These are phyloP conservation scores for Alcedo atthis DNA, from an alignment of 2,797 vertebrate genomes.

Conservation along the genomic window DNA sequence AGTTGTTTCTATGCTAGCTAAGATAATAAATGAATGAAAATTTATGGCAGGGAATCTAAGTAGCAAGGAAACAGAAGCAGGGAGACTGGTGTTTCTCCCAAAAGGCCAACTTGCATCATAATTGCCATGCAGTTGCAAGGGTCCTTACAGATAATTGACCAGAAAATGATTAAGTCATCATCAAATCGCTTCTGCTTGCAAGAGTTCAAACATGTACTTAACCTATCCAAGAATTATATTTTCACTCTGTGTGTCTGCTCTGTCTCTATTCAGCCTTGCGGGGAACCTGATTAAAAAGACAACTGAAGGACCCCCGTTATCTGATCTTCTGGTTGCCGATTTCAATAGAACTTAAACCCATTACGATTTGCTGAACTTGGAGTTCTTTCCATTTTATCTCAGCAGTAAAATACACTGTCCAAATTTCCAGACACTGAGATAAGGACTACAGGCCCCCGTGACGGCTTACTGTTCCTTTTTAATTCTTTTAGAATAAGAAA, in stretches of 20 bases:
- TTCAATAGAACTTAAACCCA: slow-evolving; percentile 96
- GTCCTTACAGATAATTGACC: slow-evolving; percentile 98
- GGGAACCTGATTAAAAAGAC: slow-evolving; percentile 89
- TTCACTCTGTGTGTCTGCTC: slow-evolving; percentile 87
- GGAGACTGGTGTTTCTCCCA: slow-evolving; percentile 86
- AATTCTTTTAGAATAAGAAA: slow-evolving; percentile 96
- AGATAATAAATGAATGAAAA: slow-evolving; percentile 89
- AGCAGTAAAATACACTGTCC: slow-evolving; percentile 94
- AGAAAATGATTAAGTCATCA: slow-evolving; percentile 99
- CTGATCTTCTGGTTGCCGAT: slow-evolving; percentile 93
- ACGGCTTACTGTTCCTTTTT: slow-evolving; percentile 90
- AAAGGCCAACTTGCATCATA: slow-evolving; percentile 89
- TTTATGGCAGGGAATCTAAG: slow-evolving; percentile 86
- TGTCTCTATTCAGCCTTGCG: slow-evolving; percentile 87
- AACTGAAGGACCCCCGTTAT: slow-evolving; percentile 89
- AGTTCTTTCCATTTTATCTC: slow-evolving; percentile 89
- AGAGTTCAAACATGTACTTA: slow-evolving; percentile 99
- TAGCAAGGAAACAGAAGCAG: slow-evolving; percentile 86
- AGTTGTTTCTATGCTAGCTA: slow-evolving; percentile 86
- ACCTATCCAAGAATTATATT: slow-evolving; percentile 99
- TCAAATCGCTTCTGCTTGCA: slow-evolving; percentile 94
- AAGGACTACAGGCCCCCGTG: slow-evolving; percentile 88
- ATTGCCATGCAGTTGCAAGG: slow-evolving; percentile 88
- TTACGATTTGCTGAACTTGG: slow-evolving; percentile 93
- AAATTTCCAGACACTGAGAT: slow-evolving; percentile 94